A percentile compares a stretch with the other conserved stretches of the same genome.
These are phyloP conservation scores for Mesochorus sp. DNA, from an alignment of 2,888 invertebrate genomes.

Conservation along the genomic window DNA sequence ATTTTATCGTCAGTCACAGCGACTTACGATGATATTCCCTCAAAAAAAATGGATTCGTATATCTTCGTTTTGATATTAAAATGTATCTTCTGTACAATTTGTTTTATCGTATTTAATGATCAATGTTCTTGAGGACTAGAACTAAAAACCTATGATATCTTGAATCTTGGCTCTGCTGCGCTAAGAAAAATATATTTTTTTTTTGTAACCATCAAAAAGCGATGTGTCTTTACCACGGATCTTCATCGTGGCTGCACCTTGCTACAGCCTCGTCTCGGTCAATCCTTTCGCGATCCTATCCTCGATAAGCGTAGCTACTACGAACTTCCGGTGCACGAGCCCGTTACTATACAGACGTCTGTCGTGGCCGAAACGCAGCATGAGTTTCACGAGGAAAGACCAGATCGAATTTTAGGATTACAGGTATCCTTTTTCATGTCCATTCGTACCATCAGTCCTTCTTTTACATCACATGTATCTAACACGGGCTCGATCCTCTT, in stretches of 20 bases:
- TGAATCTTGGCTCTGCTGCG: neutral
- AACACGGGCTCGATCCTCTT: neutral
- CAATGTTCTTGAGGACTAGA: neutral
- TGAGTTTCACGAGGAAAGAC: conserved; percentile 29
- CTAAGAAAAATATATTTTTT: neutral
- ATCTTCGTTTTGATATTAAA: neutral
- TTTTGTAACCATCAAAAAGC: too few relatives aligned
- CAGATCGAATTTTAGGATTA: conserved; percentile 54
- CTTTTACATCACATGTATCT: neutral
- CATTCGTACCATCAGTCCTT: neutral
- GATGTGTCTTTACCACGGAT: neutral
- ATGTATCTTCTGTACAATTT: neutral
- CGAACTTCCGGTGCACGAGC: conserved; percentile 44
- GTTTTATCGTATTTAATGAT: neutral
- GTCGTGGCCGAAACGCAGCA: neutral
- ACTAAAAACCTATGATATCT: conserved; percentile 13
- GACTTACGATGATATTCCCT: too few relatives aligned
- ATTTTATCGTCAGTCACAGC: too few relatives aligned
- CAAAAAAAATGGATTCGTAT: too few relatives aligned
- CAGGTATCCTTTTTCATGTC: conserved; percentile 43
- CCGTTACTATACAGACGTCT: conserved; percentile 3
- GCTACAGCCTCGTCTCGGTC: conserved; percentile 40
- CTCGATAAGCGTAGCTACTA: conserved; percentile 44
- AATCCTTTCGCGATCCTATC: conserved; percentile 48
- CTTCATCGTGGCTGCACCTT: conserved; percentile 1